Evolutionary conservation across 2,888 invertebrate species (phyloP).

Genomic region (Eupithecia abbreviata): DNA sequence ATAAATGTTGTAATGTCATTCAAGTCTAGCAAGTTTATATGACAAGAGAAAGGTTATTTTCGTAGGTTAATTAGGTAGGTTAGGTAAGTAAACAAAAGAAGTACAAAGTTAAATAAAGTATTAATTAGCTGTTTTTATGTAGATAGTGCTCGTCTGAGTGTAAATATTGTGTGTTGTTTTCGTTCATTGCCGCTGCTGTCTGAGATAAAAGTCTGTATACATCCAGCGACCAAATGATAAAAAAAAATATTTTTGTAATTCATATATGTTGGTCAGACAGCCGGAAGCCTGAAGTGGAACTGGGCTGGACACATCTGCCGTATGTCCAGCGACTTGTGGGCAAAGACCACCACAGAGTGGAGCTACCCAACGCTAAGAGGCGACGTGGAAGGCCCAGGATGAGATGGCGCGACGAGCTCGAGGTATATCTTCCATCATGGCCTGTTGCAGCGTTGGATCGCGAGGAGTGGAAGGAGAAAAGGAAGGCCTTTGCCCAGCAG

Average conservation of each 20-base stretch:
- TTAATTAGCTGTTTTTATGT: background rate
- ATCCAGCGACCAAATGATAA: background rate
- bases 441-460: too few relatives aligned
- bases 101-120: background rate
- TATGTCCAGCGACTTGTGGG: too few relatives aligned
- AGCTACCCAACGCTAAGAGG: too few relatives aligned
- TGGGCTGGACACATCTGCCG: too few relatives aligned
- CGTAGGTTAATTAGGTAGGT: conserved; percentile 3
- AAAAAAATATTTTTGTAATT: background rate
- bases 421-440: too few relatives aligned
- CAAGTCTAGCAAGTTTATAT: background rate
- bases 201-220: background rate
- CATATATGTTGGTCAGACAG: too few relatives aligned
- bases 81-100: background rate
- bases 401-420: too few relatives aligned
- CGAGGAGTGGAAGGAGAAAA: too few relatives aligned
- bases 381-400: too few relatives aligned
- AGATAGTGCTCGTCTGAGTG: background rate
- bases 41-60: background rate
- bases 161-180: background rate
- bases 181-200: conserved; percentile 1
- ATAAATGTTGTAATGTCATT: background rate
- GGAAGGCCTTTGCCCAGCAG: too few relatives aligned
- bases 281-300: too few relatives aligned
- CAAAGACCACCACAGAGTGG: too few relatives aligned